phyloP scores from a whole-genome alignment of 2,888 invertebrate genomes.

The Eilema griseolum region DNA sequence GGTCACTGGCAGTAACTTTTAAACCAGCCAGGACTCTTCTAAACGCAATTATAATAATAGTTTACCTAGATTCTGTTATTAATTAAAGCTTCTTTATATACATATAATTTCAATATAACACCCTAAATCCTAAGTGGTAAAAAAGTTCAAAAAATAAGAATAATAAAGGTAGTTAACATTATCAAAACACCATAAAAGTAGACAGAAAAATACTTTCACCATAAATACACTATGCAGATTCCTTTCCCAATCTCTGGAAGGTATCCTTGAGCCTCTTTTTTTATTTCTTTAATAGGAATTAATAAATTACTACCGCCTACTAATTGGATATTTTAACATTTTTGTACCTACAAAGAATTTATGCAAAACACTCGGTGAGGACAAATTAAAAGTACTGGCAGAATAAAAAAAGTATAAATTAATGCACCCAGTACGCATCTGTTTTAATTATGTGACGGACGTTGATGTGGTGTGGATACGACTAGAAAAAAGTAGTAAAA shows the following conservation, averaged over 20 bases:
- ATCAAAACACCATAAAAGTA: neutral
- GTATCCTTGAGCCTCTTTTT: slow-evolving; percentile 49
- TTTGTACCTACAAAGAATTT: slow-evolving; percentile 74
- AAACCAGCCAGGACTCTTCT: no score
- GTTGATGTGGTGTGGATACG: slow-evolving; percentile 51
- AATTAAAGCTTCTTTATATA: no score
- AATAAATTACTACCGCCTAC: slow-evolving; percentile 79
- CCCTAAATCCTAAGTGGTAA: no score
- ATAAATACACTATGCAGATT: slow-evolving; percentile 37
- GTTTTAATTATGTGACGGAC: slow-evolving; percentile 77
- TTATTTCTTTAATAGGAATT: slow-evolving; percentile 72
- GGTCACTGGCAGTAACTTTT: no score
- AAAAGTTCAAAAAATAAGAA: no score
- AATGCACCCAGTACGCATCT: slow-evolving; percentile 81
- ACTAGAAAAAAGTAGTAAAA: neutral
- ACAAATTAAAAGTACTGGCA: slow-evolving; percentile 81
- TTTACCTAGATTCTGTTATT: no score
- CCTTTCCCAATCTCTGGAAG: slow-evolving; percentile 45
- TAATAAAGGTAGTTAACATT: no score
- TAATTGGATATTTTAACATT: slow-evolving; percentile 77
- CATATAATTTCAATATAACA: no score
- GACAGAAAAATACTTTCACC: slow-evolving; percentile 29
- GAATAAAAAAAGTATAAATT: slow-evolving; percentile 78
- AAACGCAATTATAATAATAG: no score
- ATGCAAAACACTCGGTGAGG: slow-evolving; percentile 81